Base-by-base conservation (phyloP, 2,888 invertebrate species). In the Elegia similella region DNA sequence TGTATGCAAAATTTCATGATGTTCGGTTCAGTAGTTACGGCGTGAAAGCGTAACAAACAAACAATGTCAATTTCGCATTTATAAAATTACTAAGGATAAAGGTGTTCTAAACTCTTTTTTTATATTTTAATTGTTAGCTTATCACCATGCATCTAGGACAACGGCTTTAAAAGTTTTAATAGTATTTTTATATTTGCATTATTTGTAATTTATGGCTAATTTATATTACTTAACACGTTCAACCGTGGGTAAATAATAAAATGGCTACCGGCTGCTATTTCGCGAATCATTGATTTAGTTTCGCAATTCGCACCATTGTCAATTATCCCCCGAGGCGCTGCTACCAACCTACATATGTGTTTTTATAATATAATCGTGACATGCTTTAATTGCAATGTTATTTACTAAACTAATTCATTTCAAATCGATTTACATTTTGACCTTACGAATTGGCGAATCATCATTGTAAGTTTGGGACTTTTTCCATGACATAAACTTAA, bases 241-340 rank as follows among this genome's bases (percentile, higher is more conserved):
- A 23, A 46, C 46, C 29, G 46, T 46, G 46, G 46, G 46, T 46
- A 47, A 30, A 44, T 44, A 8, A 13, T 23, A 2, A 42, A 38
- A 38, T 38, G 12, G 38, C 38, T 38, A 12, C 38, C n/a, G 47
- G 10, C 13, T 6, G 30, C 15, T 30, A 13, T 65, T 62, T 58
- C 58, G 54, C 65, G 44, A 54, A 48, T 59, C 56, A 62, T 67
- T 64, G 59, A 61, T 58, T 44, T 48, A 44, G 52, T 61, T 60
- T 59, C 38, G 65, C 67, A 68, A 69, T 61, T 54, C 42, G 47
- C 50, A 48, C 60, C 68, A 76, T 76, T 76, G 75, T 72, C 74
- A 72, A 78, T 72, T 67, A 63, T 43, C 62, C 70, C 77, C 73
- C 54, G 67, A 53, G 74, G 78, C 73, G 56, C 57, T 46, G 57